Base-by-base conservation (phyloP, 2,797 vertebrate genomes). In the Tamandua tetradactyla region DNA sequence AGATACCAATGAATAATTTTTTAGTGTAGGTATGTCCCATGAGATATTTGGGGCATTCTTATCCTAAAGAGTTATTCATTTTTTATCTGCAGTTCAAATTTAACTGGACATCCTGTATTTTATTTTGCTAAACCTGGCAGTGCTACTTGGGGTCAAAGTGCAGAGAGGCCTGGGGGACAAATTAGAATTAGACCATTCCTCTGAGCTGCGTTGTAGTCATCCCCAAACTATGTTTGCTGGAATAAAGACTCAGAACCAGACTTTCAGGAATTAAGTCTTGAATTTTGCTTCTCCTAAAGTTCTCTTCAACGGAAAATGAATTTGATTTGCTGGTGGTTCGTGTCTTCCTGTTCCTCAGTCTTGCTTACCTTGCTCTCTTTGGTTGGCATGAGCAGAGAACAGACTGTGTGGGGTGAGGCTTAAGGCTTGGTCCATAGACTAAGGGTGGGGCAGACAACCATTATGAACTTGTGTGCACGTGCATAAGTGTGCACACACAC, bases 261-360 rank as follows among this genome's bases (percentile, higher is more conserved):
- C 44, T 87, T 95, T 74, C 27, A 57, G 4, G 76, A 68, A 82
- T 92, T 89, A 86, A 42, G 47, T 79, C 27, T 92, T 87, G 61
- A 55, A n/a, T 89, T 91, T 82, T 57, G 64, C 59, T 86, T 61
- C 32, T 68, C 23, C 57, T 49, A 57, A 66, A 85, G 44, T 71
- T 86, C 79, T 35, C 57, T 92, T 78, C 83, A 64, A 61, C 59
- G 47, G 30, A 86, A 82, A 35, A 69, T 40, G 47, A 47, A 52
- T 40, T 57, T 44, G 76, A 37, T 68, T 52, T 74, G 64, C 37
- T 23, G 2, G 14, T 18, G 35, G 3, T 6, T 14, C 66, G 42
- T 27, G 7, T 13, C 4, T 42, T 32, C 30, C 42, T 32, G 11
- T 27, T 47, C 25, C 62, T 25, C 14, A 27, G 40, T 15, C 27